A percentile compares a stretch with the other conserved stretches of the same genome.
Conservation (phyloP, 2,797 vertebrate genomes). For the Fundulus diaphanus region DNA sequence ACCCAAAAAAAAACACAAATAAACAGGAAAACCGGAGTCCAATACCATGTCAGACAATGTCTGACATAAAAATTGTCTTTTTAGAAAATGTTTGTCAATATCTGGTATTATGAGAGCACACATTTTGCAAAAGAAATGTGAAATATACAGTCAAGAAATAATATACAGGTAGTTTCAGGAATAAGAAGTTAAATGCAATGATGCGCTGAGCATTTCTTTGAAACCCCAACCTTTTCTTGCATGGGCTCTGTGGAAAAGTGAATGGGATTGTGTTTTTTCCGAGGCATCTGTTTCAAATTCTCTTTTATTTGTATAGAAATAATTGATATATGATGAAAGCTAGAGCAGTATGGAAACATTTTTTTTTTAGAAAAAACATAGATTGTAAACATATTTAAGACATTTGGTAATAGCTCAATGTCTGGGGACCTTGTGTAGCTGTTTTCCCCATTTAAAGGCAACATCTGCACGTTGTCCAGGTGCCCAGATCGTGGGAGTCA, state of each 20-base stretch:
- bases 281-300: not conserved
- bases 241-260: too few relatives aligned
- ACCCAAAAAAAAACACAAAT: too few relatives aligned
- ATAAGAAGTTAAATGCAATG: not conserved
- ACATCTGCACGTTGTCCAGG: conserved; percentile 45
- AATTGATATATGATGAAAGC: not conserved
- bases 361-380: not conserved
- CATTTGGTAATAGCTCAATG: not conserved
- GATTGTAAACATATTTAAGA: not conserved
- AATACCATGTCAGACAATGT: not conserved
- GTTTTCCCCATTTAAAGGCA: not conserved
- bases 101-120: not conserved
- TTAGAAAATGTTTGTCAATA: not conserved
- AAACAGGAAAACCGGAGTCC: not conserved
- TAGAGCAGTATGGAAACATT: not conserved
- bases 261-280: too few relatives aligned
- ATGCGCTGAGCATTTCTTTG: too few relatives aligned
- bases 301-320: not conserved
- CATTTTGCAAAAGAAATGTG: not conserved
- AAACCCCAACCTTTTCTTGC: too few relatives aligned
- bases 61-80: not conserved
- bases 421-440: not conserved
- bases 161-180: not conserved
- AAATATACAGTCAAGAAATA: not conserved
- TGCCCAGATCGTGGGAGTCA: too few relatives aligned